A percentile compares a stretch with the other conserved stretches of the same genome.
Evolutionary conservation across 2,113 vertebrate species (phyloP).

Genomic region (Micromys minutus): DNA sequence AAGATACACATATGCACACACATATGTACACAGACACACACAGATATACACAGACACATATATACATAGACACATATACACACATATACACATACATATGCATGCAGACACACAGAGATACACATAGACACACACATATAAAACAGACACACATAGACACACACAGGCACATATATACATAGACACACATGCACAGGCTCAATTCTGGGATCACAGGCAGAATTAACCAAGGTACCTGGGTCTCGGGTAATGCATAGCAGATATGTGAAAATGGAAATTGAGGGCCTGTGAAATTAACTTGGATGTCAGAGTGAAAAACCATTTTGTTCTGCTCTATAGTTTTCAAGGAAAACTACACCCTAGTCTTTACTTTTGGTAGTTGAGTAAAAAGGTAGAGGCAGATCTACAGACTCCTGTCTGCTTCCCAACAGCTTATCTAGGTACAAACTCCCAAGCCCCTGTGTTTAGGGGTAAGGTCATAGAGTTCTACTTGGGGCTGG

Average conservation of each 20-base stretch:
- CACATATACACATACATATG: neutral
- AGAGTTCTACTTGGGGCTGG: neutral
- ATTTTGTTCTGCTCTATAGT: neutral
- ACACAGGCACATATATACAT: neutral
- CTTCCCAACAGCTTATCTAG: neutral
- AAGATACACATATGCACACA: neutral
- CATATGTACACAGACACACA: neutral
- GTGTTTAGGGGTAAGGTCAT: neutral
- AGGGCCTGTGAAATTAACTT: neutral
- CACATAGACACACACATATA: neutral
- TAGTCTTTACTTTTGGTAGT: neutral
- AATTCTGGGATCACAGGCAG: neutral
- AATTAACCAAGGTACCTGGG: neutral
- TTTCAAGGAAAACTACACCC: neutral
- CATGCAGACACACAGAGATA: neutral
- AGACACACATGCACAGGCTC: neutral
- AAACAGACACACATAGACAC: neutral
- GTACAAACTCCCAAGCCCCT: neutral
- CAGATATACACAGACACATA: neutral
- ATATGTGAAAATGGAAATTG: neutral
- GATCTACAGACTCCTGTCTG: neutral
- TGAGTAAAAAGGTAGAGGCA: neutral
- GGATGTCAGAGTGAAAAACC: neutral
- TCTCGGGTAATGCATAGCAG: neutral
- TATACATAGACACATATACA: neutral